These are phyloP conservation scores for Copidosoma aretas DNA, from an alignment of 2,888 invertebrate species.

Conservation along the genomic window DNA sequence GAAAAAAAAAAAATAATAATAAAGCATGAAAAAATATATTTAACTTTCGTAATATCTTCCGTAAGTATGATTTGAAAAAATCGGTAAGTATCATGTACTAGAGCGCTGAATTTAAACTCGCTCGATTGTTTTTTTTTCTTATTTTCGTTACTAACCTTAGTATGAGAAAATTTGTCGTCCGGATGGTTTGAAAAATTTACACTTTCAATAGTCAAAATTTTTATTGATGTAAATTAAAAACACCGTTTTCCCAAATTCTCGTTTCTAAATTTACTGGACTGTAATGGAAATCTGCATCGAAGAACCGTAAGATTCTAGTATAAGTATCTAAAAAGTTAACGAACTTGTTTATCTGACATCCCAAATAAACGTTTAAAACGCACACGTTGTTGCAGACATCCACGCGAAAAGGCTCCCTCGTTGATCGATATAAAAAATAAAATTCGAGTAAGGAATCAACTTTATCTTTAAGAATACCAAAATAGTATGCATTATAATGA, in stretches of 20 bases:
- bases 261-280: conserved; percentile 30
- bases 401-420: conserved; percentile 44
- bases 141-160: conserved; percentile 26
- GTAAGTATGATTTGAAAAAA: background rate
- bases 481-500: background rate
- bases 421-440: conserved; percentile 53
- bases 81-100: background rate
- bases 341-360: background rate
- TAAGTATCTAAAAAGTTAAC: too few species aligned
- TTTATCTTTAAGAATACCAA: background rate
- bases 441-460: conserved; percentile 48
- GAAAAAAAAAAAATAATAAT: conserved; percentile 18
- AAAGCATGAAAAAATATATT: conserved; percentile 3
- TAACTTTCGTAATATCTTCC: background rate
- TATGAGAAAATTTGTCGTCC: conserved; percentile 7
- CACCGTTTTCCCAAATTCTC: conserved; percentile 6
- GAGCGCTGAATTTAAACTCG: too few species aligned
- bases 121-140: conserved; percentile 37
- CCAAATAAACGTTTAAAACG: background rate
- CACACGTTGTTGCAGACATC: conserved; percentile 30
- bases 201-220: conserved; percentile 26
- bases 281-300: conserved; percentile 55
- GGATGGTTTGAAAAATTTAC: conserved; percentile 12
- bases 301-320: conserved; percentile 47
- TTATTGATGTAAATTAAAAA: conserved; percentile 19